Evolutionary conservation across 2,888 invertebrate genomes (phyloP).

Genomic region (Auanema sp.): DNA sequence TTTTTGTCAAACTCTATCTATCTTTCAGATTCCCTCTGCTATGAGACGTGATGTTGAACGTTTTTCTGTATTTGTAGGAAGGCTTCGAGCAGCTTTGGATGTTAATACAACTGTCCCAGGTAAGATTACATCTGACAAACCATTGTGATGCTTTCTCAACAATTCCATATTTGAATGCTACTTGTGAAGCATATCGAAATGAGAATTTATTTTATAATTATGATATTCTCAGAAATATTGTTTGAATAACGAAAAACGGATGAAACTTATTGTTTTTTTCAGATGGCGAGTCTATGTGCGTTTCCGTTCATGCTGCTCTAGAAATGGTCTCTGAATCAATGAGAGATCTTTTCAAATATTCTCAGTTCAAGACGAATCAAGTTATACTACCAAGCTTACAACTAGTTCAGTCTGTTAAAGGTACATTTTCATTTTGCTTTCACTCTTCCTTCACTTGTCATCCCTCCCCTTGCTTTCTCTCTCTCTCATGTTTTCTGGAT

Average conservation of each 20-base stretch:
- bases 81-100: conserved; percentile 49
- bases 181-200: too few relatives aligned
- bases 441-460: too few relatives aligned
- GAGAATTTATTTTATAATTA: too few relatives aligned
- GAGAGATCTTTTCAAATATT: conserved; percentile 54
- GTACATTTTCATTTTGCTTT: too few relatives aligned
- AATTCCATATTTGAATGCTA: too few relatives aligned
- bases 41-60: conserved; percentile 56
- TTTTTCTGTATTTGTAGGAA: conserved; percentile 52
- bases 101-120: conserved; percentile 43
- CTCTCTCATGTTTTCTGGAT: neutral
- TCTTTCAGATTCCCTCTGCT: conserved; percentile 48
- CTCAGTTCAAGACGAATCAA: conserved; percentile 47
- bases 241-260: too few relatives aligned
- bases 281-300: conserved; percentile 57
- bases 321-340: conserved; percentile 60
- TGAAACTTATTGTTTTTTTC: neutral
- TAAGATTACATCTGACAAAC: too few relatives aligned
- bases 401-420: conserved; percentile 47
- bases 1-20: neutral
- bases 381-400: conserved; percentile 41
- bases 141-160: too few relatives aligned
- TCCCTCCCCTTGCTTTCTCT: neutral
- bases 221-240: too few relatives aligned
- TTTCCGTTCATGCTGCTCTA: conserved; percentile 58